Evolutionary conservation across 2,797 vertebrate species (phyloP), one percentile per base, ranked within the genome.

Genomic region (Ceyx erithaca): DNA sequence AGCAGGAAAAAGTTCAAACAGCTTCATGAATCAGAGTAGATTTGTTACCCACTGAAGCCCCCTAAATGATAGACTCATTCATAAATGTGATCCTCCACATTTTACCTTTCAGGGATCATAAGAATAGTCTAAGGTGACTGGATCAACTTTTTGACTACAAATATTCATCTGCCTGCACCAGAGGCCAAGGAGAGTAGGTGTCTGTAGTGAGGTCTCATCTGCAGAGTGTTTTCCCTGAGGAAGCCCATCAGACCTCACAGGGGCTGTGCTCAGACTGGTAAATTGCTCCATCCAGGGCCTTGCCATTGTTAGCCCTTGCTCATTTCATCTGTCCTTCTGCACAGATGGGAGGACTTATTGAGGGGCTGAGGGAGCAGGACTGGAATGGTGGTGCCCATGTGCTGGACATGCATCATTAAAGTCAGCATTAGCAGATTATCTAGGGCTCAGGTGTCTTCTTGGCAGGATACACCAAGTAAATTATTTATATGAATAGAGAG

Each of bases 391-490:
- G 88, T 66, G 51, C 86, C 83, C 82, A 66, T 82, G 61, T 94
- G 88, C 66, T 68, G 71, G 84, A 77, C 1, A 30, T 31, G 80
- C 72, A 90, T 94, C 86, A 82, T 94, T 94, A 92, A 90, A 91
- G 68, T 40, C 78, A 82, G 40, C 54, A 49, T 84, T 90, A 89
- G 63, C 57, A 83, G 63, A 83, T 72, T 85, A 81, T 67, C 61
- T 8, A 81, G 85, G 92, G 80, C 92, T 94, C 96, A 96, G 96
- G 92, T 97, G 96, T 70, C 63, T 75, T 91, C 67, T 89, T 93
- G 75, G 82, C 8, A 6, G 64, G 61, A 87, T 55, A 69, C 52
- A 69, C 35, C 23, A 73, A 79, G 37, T 94, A 81, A 95, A 96
- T 96, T 91, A 93, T 94, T 96, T 96, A 92, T 73, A 87, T 83